phyloP scores from a whole-genome alignment of 2,113 vertebrate species.

The Varanus salvator region DNA sequence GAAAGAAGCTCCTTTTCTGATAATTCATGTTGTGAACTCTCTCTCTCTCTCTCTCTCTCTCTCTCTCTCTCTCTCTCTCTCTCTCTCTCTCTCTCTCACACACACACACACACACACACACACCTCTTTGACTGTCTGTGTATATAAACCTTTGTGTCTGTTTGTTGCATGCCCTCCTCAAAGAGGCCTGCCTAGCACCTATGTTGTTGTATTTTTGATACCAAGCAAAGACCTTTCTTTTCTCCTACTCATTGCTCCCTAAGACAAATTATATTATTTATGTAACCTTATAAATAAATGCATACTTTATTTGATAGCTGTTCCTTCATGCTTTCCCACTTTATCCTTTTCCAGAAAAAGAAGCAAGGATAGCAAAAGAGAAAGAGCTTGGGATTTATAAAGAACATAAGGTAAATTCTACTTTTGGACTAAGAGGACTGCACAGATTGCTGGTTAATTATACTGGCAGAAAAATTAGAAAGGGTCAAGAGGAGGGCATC shows the following conservation, averaged over 20 bases:
- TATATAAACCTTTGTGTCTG: too few species aligned
- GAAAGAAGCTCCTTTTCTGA: conserved; percentile 51
- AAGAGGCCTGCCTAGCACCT: not conserved
- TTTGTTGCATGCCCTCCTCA: too few species aligned
- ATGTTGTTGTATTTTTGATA: too few species aligned
- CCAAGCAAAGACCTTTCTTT: not conserved
- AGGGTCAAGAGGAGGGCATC: too few species aligned
- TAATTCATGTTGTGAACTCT: not conserved
- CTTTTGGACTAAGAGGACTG: not conserved
- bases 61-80: too few species aligned
- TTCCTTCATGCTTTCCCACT: not conserved
- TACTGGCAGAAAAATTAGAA: not conserved
- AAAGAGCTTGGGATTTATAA: conserved; percentile 96
- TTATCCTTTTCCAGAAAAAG: conserved; percentile 87
- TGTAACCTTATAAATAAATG: too few species aligned
- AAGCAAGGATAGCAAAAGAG: conserved; percentile 94
- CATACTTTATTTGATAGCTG: conserved; percentile 33
- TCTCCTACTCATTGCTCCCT: not conserved
- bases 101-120: too few species aligned
- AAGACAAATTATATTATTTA: not conserved
- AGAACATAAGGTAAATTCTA: conserved; percentile 89
- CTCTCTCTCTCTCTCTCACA: too few species aligned
- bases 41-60: too few species aligned
- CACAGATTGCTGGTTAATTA: conserved; percentile 28
- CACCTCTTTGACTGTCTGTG: too few species aligned